Evolutionary conservation across 2,797 vertebrate genomes (phyloP).

Genomic region (Neopelma chrysocephalum): DNA sequence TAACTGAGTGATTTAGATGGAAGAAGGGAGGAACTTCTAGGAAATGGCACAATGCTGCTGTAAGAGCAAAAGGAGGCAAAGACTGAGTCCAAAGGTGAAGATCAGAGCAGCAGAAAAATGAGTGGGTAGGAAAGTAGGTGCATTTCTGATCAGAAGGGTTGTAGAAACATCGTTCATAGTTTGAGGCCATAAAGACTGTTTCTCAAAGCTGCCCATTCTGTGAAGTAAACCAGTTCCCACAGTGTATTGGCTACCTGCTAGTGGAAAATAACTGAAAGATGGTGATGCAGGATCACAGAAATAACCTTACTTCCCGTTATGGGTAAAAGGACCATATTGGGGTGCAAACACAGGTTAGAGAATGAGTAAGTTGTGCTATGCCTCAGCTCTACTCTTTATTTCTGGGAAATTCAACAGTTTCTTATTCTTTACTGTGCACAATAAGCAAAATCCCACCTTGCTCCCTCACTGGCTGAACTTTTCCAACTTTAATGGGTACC

Average conservation of each 20-base stretch:
- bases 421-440: neutral
- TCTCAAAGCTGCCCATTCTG: neutral
- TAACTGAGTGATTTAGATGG: constrained; percentile 62
- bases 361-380: neutral
- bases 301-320: neutral
- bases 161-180: neutral
- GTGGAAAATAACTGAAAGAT: neutral
- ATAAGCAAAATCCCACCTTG: neutral
- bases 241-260: neutral
- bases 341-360: neutral
- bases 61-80: constrained; percentile 29
- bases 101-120: constrained; percentile 24
- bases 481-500: neutral
- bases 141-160: neutral
- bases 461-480: neutral
- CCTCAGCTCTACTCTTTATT: constrained; percentile 1
- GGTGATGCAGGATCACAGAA: neutral
- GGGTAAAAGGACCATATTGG: neutral
- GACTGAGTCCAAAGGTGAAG: constrained; percentile 22
- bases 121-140: neutral
- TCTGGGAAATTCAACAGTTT: neutral
- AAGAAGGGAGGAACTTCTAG: constrained; percentile 41
- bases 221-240: neutral
- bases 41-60: constrained; percentile 18
- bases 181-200: neutral